Conservation (phyloP, 2,797 vertebrate species). For the Galagoides demidoff region DNA sequence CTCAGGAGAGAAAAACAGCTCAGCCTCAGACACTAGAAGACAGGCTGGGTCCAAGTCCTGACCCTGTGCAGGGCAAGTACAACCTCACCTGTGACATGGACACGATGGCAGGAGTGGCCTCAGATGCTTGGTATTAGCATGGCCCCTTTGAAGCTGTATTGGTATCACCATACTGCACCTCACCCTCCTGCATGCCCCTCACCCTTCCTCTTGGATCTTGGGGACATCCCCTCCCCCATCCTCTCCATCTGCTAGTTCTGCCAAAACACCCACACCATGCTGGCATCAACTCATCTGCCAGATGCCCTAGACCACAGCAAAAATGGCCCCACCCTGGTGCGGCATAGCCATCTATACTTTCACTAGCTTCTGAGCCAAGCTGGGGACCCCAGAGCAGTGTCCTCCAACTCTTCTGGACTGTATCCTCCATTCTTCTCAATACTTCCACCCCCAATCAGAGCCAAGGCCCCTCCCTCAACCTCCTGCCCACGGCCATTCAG, state of each 20-base stretch:
- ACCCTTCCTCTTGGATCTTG: background rate
- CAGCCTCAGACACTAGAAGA: too few relatives aligned
- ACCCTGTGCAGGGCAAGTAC: background rate
- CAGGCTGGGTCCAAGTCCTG: background rate
- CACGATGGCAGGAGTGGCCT: background rate
- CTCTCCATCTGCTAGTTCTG: background rate
- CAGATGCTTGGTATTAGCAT: background rate
- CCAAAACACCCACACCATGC: background rate
- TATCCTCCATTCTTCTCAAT: background rate
- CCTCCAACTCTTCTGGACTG: background rate
- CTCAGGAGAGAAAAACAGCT: background rate
- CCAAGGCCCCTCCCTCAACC: background rate
- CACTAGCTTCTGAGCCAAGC: background rate
- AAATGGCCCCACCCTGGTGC: background rate
- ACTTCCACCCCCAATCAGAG: too few relatives aligned
- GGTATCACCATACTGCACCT: too few relatives aligned
- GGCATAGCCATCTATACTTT: background rate
- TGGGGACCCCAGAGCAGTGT: constrained; percentile 58
- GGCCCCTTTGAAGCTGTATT: background rate
- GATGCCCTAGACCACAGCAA: background rate
- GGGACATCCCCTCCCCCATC: background rate
- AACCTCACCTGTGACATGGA: background rate
- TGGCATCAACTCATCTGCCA: background rate
- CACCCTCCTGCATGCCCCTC: background rate
- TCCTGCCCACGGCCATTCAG: background rate